Base-by-base conservation (phyloP, 2,113 vertebrate genomes). In the Blennius ocellaris region DNA sequence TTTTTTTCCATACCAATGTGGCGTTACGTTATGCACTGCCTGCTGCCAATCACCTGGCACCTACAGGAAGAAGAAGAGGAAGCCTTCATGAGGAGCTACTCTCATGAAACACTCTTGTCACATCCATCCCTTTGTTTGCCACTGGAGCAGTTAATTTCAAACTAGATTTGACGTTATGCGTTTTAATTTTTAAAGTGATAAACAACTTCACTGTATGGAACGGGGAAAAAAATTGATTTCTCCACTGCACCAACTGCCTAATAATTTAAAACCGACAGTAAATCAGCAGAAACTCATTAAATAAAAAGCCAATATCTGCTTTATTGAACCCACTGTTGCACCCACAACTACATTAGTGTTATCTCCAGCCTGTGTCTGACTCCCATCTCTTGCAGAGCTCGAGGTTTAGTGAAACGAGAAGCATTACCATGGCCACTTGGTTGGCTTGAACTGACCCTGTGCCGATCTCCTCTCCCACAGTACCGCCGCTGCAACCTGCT, bases 261-360 rank as follows among this genome's bases (percentile, higher is more conserved):
- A 73, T 78, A 73, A 76, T 78, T 69, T 66, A 48, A 60, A 78
- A 81, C 80, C 74, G 38, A 79, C 51, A 43, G 48, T 50, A 84
- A 89, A 86, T 86, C 73, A 81, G 56, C 54, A 59, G 52, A 75
- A 77, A 56, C 72, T 71, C 52, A 81, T 87, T 70, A 73, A 69
- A 75, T 77, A 80, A 78, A 64, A 73, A 76, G 73, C 63, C 68
- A n/a, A 64, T 76, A 79, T 75, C 54, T 52, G 52, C 61, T 21
- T 51, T 59, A 51, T 37, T 21, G 76, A 65, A 10, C 9, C 52
- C 11, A 16, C 16, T 39, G 37, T 64, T 43, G 45, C 43, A n/a
- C 40, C 38, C 68, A 30, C 57, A 58, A 6, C 61, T 49, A 54
- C 79, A 73, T 78, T 59, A 51, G 60, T 6, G 37, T 51, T 64